Evolutionary conservation across 2,797 vertebrate genomes (phyloP).

Genomic region (Phaenicophaeus curvirostris): DNA sequence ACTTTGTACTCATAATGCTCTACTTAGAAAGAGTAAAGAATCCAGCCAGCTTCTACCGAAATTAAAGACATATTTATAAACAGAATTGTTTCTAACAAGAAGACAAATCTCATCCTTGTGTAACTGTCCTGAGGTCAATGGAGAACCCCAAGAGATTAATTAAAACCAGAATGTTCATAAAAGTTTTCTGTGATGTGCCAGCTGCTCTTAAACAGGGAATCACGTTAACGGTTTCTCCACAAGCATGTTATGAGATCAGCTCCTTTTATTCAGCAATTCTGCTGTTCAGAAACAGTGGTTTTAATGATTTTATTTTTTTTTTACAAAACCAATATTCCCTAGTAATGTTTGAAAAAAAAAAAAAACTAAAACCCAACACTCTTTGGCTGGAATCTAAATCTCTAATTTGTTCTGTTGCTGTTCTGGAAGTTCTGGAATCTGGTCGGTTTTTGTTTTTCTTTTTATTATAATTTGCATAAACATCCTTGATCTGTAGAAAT

Average conservation of each 20-base stretch:
- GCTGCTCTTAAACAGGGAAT: conserved; percentile 38
- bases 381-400: not conserved
- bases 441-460: not conserved
- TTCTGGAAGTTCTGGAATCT: not conserved
- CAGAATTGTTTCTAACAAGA: conserved; percentile 55
- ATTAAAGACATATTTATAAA: conserved; percentile 62
- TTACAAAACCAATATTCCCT: not conserved
- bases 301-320: not conserved
- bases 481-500: not conserved
- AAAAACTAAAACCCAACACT: not conserved
- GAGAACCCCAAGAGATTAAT: conserved; percentile 52
- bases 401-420: not conserved
- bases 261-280: conserved; percentile 30
- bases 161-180: conserved; percentile 54
- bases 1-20: not conserved
- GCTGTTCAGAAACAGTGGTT: not conserved
- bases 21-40: conserved; percentile 15
- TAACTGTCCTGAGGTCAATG: conserved; percentile 53
- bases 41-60: conserved; percentile 35
- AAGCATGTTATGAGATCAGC: conserved; percentile 43
- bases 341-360: not conserved
- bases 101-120: conserved; percentile 53
- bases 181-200: conserved; percentile 33
- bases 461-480: not conserved
- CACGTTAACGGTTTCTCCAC: conserved; percentile 34